Evolutionary conservation across 2,113 vertebrate species (phyloP).

Genomic region (Rhineura floridana): DNA sequence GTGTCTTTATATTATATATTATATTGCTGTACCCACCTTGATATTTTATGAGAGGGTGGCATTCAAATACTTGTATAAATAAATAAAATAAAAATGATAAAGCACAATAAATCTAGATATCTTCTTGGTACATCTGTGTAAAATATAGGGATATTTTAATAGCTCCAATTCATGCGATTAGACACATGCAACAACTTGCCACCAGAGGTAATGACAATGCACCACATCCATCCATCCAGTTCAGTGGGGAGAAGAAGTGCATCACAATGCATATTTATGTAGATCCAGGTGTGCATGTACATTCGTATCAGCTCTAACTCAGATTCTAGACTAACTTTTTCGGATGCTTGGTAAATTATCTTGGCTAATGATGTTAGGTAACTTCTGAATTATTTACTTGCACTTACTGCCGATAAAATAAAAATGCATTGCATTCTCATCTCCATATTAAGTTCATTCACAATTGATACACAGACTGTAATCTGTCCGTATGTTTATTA

Average conservation of each 20-base stretch:
- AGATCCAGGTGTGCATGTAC: not conserved
- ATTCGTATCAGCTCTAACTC: not conserved
- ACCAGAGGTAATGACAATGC: not conserved
- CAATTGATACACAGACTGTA: not conserved
- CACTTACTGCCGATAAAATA: no score
- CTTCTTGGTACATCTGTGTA: not conserved
- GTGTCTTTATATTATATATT: no score
- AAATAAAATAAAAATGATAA: no score
- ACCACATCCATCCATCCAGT: not conserved
- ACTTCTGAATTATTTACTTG: not conserved
- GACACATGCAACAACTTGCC: not conserved
- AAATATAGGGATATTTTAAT: not conserved
- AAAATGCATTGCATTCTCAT: not conserved
- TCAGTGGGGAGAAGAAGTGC: not conserved
- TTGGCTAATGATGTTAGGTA: not conserved
- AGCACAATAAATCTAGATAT: not conserved
- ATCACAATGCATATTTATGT: not conserved
- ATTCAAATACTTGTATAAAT: no score
- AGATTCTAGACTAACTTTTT: not conserved
- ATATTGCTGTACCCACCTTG: no score
- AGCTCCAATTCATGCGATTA: not conserved
- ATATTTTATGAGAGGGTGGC: no score
- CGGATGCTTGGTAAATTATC: not conserved
- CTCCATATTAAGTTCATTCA: not conserved
- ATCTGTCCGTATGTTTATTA: not conserved